These are phyloP conservation scores for Folsomia candida DNA, from an alignment of 2,888 invertebrate genomes.

Conservation along the genomic window DNA sequence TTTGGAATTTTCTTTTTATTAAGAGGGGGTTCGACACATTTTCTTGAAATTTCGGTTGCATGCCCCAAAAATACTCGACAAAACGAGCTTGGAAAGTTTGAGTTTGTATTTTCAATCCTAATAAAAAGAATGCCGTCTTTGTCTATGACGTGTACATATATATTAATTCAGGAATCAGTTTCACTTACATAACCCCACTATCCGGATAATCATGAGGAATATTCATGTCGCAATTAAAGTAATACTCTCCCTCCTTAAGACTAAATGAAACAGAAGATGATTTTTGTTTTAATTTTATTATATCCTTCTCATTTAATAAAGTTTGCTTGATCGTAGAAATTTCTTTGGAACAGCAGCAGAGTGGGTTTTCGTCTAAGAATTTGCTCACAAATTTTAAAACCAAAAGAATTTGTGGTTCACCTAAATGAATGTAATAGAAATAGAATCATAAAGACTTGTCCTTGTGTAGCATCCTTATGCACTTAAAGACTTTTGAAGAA, in stretches of 20 bases:
- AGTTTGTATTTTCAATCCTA: conserved; percentile 62
- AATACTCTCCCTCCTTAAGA: conserved; percentile 63
- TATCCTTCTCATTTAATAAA: conserved; percentile 57
- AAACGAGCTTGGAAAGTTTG: conserved; percentile 66
- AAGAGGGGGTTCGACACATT: conserved; percentile 68
- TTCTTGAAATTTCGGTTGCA: conserved; percentile 66
- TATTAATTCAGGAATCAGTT: neutral
- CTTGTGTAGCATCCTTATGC: neutral
- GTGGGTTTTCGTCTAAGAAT: conserved; percentile 68
- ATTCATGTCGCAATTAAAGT: conserved; percentile 60
- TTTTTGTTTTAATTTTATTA: conserved; percentile 68
- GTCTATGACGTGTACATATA: neutral
- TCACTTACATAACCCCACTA: conserved; percentile 54
- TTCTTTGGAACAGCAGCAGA: conserved; percentile 71
- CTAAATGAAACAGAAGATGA: conserved; percentile 62
- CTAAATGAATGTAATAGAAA: conserved; percentile 18
- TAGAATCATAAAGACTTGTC: conserved; percentile 22
- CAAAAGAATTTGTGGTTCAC: conserved; percentile 57
- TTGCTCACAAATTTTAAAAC: conserved; percentile 63
- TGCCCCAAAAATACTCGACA: conserved; percentile 64
- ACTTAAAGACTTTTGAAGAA: too few species aligned
- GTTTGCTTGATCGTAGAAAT: conserved; percentile 62
- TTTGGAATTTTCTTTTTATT: conserved; percentile 57
- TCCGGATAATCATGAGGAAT: conserved; percentile 67
- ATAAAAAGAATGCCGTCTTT: conserved; percentile 45